Conservation (phyloP, 2,888 invertebrate species). For the Patella caerulea region DNA sequence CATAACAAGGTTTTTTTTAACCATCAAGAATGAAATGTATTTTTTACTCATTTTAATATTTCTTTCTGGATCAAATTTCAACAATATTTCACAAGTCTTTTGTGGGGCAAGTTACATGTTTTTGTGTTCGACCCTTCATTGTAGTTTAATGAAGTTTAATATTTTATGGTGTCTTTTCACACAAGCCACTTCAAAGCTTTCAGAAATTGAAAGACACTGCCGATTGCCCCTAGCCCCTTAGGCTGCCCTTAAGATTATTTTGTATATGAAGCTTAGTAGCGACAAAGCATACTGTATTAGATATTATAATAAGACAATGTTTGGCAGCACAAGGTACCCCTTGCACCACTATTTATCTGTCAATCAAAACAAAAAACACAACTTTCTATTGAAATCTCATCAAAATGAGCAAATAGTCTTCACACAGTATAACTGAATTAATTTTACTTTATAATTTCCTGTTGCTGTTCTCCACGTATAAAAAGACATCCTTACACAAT, state of each 20-base stretch:
- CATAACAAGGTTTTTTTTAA: too few relatives aligned
- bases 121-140: neutral
- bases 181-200: neutral
- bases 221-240: neutral
- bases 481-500: too few relatives aligned
- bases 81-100: too few relatives aligned
- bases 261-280: neutral
- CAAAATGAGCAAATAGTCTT: too few relatives aligned
- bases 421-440: too few relatives aligned
- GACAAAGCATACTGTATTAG: neutral
- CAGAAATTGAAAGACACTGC: neutral
- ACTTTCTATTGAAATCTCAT: too few relatives aligned
- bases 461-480: too few relatives aligned
- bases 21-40: too few relatives aligned
- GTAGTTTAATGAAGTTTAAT: conserved; percentile 7
- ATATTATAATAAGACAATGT: neutral
- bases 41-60: too few relatives aligned
- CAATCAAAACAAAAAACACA: neutral
- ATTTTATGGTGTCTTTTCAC: neutral
- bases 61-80: too few relatives aligned
- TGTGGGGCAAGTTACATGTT: neutral
- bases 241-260: neutral
- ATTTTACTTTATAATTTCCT: too few relatives aligned
- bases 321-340: too few relatives aligned
- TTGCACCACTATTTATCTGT: conserved; percentile 1